A percentile compares a stretch with the other conserved stretches of the same genome.
Evolutionary conservation across 2,888 invertebrate species (phyloP).

Genomic region (Lochmaea capreae): DNA sequence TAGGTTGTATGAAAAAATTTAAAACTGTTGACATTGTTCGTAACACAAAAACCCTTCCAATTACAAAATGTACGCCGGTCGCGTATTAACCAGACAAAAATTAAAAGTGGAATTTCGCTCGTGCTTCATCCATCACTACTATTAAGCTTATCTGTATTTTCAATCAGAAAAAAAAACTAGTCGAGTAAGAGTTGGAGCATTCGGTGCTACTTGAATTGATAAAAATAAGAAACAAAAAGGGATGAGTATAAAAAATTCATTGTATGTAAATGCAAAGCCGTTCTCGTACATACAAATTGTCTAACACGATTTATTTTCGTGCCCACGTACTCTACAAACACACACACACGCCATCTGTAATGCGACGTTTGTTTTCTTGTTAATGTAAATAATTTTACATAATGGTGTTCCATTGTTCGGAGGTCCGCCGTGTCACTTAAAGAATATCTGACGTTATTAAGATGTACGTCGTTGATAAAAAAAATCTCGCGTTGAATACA

Average conservation of each 20-base stretch:
- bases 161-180: slow-evolving; percentile 36
- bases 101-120: slow-evolving; percentile 27
- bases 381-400: slow-evolving; percentile 45
- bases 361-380: slow-evolving; percentile 42
- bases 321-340: slow-evolving; percentile 40
- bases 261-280: slow-evolving; percentile 48
- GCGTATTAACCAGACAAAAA: slow-evolving; percentile 21
- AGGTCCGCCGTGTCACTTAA: slow-evolving; percentile 33
- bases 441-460: slow-evolving; percentile 34
- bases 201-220: slow-evolving; percentile 41
- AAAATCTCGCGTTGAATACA: not conserved
- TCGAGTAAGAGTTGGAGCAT: slow-evolving; percentile 14
- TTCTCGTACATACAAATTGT: slow-evolving; percentile 50
- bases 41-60: too few relatives aligned
- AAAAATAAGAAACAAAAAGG: slow-evolving; percentile 37
- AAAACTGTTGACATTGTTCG: too few relatives aligned
- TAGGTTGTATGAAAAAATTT: too few relatives aligned
- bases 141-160: slow-evolving; percentile 42
- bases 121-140: slow-evolving; percentile 37
- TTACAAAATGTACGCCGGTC: not conserved
- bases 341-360: slow-evolving; percentile 38
- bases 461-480: slow-evolving; percentile 29
- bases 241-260: slow-evolving; percentile 40
- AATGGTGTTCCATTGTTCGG: slow-evolving; percentile 44
- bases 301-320: slow-evolving; percentile 50